These are phyloP conservation scores for Anadara kagoshimensis DNA, from an alignment of 1,140 invertebrate species.

Conservation along the genomic window DNA sequence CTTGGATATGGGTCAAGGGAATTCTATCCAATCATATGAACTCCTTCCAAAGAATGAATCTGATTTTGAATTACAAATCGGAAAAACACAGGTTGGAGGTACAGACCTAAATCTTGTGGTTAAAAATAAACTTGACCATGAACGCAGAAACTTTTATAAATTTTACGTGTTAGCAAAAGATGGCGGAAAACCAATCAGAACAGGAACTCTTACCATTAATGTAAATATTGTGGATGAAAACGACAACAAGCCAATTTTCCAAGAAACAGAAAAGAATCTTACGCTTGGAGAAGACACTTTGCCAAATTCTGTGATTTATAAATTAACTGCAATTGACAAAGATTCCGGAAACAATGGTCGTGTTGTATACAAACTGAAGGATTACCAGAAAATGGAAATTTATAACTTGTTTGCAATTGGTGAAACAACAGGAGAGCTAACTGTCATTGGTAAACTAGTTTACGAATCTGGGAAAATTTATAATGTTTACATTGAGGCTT, in stretches of 20 bases:
- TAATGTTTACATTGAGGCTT: constrained; percentile 37
- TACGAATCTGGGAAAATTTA: constrained; percentile 39
- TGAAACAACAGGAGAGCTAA: constrained; percentile 23
- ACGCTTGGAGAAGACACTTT: constrained; percentile 85
- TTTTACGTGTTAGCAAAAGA: constrained; percentile 90
- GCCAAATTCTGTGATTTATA: constrained; percentile 80
- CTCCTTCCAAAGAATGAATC: constrained; percentile 39
- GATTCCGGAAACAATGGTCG: constrained; percentile 93
- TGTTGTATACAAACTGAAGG: constrained; percentile 80
- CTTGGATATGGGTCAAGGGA: constrained; percentile 76
- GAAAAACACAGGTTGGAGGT: constrained; percentile 31
- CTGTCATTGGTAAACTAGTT: constrained; percentile 20
- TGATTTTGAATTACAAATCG: constrained; percentile 34
- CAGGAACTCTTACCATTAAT: constrained; percentile 76
- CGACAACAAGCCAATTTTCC: constrained; percentile 78
- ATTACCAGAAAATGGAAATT: constrained; percentile 36
- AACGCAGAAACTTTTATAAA: constrained; percentile 84
- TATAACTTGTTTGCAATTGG: constrained; percentile 28
- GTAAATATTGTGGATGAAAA: constrained; percentile 58
- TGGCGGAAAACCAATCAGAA: constrained; percentile 90
- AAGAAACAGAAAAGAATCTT: constrained; percentile 84
- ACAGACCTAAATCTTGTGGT: constrained; percentile 44
- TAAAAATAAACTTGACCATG: constrained; percentile 83
- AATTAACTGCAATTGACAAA: constrained; percentile 84
- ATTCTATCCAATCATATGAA: constrained; percentile 45